Conservation (phyloP, 2,797 vertebrate species). For the Carduelis carduelis region DNA sequence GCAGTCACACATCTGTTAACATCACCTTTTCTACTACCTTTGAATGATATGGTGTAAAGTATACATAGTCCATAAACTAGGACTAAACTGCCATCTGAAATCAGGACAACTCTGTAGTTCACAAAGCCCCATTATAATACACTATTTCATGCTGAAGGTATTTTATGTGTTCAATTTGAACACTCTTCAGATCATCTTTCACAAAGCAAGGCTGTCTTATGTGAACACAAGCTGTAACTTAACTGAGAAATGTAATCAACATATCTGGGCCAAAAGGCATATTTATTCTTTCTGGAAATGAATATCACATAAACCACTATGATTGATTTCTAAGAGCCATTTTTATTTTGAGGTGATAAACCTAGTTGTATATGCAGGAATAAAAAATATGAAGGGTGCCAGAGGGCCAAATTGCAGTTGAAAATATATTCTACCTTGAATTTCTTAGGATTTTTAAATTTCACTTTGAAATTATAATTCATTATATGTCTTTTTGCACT, state of each 20-base stretch:
- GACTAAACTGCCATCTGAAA: neutral
- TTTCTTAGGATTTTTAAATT: neutral
- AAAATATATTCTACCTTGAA: neutral
- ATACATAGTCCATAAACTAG: rapidly evolving
- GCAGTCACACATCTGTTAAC: neutral
- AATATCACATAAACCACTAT: neutral
- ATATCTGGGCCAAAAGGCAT: neutral
- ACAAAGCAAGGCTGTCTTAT: neutral
- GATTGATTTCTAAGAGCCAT: neutral
- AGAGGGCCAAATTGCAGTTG: neutral
- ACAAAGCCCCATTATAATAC: neutral
- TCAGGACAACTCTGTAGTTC: neutral
- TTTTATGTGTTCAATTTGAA: neutral
- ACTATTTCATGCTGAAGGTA: neutral
- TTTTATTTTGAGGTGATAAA: neutral
- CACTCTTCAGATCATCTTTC: neutral
- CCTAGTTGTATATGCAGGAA: neutral
- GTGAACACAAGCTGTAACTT: neutral
- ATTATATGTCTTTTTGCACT: neutral
- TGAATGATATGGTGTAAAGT: neutral
- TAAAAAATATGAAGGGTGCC: neutral
- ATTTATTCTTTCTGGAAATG: neutral
- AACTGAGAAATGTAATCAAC: neutral
- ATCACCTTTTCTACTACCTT: neutral
- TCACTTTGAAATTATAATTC: neutral